phyloP scores from a whole-genome alignment of 2,797 vertebrate species.

The Coregonus sp. region DNA sequence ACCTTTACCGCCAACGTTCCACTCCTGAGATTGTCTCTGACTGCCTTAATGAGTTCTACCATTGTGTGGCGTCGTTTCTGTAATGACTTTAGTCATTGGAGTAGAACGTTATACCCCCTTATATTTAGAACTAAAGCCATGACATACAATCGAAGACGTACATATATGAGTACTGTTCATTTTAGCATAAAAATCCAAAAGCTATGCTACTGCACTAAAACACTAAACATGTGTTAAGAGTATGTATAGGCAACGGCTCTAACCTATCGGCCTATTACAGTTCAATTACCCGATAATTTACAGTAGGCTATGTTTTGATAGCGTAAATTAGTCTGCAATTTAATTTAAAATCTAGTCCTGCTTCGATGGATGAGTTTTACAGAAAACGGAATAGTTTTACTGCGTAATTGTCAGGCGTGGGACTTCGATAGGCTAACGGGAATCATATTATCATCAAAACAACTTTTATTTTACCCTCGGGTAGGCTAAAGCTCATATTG shows the following conservation, averaged over 20 bases:
- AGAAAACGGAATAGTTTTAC: neutral
- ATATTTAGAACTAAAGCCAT: neutral
- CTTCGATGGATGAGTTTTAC: neutral
- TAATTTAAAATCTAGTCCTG: neutral
- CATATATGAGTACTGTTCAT: neutral
- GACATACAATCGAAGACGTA: neutral
- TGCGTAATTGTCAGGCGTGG: neutral
- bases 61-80: constrained; percentile 58
- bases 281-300: too few relatives aligned
- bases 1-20: constrained; percentile 51
- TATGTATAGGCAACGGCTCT: too few relatives aligned
- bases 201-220: neutral
- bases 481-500: neutral
- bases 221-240: neutral
- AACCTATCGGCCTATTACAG: too few relatives aligned
- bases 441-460: neutral
- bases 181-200: neutral
- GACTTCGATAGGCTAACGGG: neutral
- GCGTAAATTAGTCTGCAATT: neutral
- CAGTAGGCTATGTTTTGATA: neutral
- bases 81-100: constrained; percentile 13
- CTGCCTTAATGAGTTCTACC: constrained; percentile 60
- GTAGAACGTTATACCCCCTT: constrained; percentile 4
- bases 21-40: constrained; percentile 50
- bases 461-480: neutral